Conservation (phyloP, 2,888 invertebrate genomes). For the Graphium colonna region DNA sequence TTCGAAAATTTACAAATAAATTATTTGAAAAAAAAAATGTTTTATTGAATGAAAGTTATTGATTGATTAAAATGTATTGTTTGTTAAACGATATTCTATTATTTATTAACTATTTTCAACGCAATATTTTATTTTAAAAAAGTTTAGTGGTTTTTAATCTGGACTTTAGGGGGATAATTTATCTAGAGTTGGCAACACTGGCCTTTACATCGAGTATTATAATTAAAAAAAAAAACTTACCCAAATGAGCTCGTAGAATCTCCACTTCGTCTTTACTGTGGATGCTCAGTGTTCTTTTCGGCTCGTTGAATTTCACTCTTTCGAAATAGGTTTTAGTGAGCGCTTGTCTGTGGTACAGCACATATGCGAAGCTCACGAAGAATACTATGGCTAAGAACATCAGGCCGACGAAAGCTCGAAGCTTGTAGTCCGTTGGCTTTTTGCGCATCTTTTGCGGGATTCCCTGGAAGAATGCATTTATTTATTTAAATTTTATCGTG, state of each 20-base stretch:
- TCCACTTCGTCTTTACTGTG: conserved; percentile 85
- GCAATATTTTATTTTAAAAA: too few relatives aligned
- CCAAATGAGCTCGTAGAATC: conserved; percentile 84
- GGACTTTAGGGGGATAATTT: too few relatives aligned
- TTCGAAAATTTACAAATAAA: too few relatives aligned
- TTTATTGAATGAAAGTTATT: too few relatives aligned
- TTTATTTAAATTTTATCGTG: too few relatives aligned
- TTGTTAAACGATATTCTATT: too few relatives aligned
- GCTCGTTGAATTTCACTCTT: conserved; percentile 90
- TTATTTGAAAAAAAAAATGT: too few relatives aligned
- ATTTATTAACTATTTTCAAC: too few relatives aligned
- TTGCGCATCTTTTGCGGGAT: conserved; percentile 87
- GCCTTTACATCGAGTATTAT: too few relatives aligned
- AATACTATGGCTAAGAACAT: conserved; percentile 90
- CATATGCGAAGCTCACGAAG: conserved; percentile 90
- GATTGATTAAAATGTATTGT: too few relatives aligned
- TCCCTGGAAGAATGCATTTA: conserved; percentile 80
- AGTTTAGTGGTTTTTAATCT: too few relatives aligned
- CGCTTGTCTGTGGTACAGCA: conserved; percentile 90
- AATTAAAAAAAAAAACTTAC: conserved; percentile 41
- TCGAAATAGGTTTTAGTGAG: conserved; percentile 90
- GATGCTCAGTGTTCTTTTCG: conserved; percentile 86
- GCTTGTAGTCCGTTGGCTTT: conserved; percentile 87
- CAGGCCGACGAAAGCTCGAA: conserved; percentile 89
- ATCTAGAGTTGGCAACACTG: too few relatives aligned